Evolutionary conservation across 2,888 invertebrate species (phyloP).

Genomic region (Dynastes maya): DNA sequence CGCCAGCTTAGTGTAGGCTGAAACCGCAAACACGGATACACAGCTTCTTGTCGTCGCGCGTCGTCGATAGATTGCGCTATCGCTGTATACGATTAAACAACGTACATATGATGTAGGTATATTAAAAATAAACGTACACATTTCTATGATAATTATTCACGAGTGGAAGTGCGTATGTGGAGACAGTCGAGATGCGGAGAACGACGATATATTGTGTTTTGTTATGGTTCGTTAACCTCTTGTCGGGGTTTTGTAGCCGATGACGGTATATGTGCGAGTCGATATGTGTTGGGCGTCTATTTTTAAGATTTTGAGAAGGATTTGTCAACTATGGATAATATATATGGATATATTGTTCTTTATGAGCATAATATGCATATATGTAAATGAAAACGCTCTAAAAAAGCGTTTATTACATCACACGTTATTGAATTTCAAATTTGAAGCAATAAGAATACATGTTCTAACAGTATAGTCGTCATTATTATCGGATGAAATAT

Average conservation of each 20-base stretch:
- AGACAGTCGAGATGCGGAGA: neutral
- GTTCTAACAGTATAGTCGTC: no score
- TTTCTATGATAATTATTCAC: conserved; percentile 36
- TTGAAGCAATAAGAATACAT: no score
- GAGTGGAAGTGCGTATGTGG: conserved; percentile 25
- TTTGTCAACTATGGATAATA: neutral
- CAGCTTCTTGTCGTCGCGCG: neutral
- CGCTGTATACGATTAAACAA: neutral
- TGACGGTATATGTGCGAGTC: neutral
- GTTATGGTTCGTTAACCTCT: conserved; percentile 33
- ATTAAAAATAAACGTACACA: conserved; percentile 36
- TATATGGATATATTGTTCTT: no score
- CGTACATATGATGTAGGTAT: conserved; percentile 4
- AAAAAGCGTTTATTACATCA: no score
- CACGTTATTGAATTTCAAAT: no score
- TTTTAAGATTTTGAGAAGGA: neutral
- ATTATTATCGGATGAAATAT: no score
- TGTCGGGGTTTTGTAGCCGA: neutral
- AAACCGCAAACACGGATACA: conserved; percentile 26
- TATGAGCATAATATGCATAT: no score
- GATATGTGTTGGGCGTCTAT: neutral
- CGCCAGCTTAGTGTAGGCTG: neutral
- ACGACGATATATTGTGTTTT: neutral
- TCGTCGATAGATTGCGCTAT: conserved; percentile 3
- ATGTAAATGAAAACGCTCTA: no score